These are phyloP conservation scores for Neoarius graeffei DNA, from an alignment of 2,113 vertebrate species.

Conservation along the genomic window DNA sequence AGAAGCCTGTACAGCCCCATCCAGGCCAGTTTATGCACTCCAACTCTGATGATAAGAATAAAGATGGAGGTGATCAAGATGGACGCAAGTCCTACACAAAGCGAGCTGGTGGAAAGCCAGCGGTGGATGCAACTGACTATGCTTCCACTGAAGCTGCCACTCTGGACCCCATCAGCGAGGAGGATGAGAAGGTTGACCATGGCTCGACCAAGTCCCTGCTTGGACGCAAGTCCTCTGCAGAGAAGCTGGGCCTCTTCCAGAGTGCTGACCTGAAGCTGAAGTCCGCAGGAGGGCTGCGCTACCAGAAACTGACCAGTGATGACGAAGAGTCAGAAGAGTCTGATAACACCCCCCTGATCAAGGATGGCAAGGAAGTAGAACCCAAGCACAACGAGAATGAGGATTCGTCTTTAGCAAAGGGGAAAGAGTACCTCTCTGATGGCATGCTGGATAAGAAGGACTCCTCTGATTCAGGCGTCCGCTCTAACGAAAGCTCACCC, in stretches of 20 bases:
- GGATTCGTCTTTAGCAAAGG: constrained; percentile 80
- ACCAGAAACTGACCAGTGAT: constrained; percentile 94
- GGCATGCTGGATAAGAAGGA: constrained; percentile 95
- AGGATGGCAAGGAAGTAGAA: constrained; percentile 79
- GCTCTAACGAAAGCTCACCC: constrained; percentile 92
- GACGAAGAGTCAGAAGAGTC: constrained; percentile 96
- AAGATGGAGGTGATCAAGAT: constrained; percentile 80
- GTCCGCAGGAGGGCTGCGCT: constrained; percentile 78
- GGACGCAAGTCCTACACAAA: constrained; percentile 83
- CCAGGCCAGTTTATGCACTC: constrained; percentile 78
- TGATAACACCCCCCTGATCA: constrained; percentile 85
- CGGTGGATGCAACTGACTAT: constrained; percentile 79
- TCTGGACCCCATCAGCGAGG: constrained; percentile 93
- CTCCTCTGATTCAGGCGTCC: constrained; percentile 92
- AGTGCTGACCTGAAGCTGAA: constrained; percentile 89
- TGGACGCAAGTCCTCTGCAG: constrained; percentile 75
- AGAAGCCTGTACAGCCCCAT: constrained; percentile 80
- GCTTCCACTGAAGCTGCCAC: constrained; percentile 77
- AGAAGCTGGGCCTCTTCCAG: constrained; percentile 85
- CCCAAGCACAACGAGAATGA: constrained; percentile 66
- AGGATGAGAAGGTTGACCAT: constrained; percentile 91
- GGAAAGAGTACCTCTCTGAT: constrained; percentile 90
- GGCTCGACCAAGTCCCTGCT: constrained; percentile 82
- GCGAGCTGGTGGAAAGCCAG: constrained; percentile 66
- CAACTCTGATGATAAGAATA: constrained; percentile 80